Percentiles rank a stretch among this genome's conserved stretches.
These are phyloP conservation scores for Actenoides hombroni DNA, from an alignment of 2,113 vertebrate species.

Conservation along the genomic window DNA sequence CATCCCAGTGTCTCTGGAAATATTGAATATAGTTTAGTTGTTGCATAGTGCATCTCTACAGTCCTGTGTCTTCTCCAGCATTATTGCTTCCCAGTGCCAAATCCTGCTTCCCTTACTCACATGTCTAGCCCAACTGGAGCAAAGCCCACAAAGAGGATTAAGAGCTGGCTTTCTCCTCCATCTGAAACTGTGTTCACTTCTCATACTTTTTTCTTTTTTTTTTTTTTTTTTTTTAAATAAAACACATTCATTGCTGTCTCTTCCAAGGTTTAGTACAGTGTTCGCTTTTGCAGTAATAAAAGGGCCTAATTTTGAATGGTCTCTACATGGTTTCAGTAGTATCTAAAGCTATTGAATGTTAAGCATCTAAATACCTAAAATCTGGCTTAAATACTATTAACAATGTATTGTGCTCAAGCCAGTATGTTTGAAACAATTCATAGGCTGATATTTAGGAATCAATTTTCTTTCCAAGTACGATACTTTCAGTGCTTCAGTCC, in stretches of 20 bases:
- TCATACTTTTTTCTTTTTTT: too few species aligned
- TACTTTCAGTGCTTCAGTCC: background rate
- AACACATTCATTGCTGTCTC: background rate
- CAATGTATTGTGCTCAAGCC: background rate
- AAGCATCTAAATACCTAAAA: slow-evolving; percentile 6
- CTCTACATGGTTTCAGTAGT: background rate
- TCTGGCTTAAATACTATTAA: background rate
- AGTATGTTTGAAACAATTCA: background rate
- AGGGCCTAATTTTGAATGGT: background rate
- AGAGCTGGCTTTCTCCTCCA: background rate
- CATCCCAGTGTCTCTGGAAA: background rate
- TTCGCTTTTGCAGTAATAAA: background rate
- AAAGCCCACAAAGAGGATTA: slow-evolving; percentile 30
- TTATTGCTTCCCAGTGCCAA: slow-evolving; percentile 18
- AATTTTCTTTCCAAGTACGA: background rate
- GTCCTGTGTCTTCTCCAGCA: background rate
- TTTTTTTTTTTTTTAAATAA: too few species aligned
- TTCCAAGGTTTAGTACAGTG: background rate
- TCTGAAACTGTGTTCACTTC: background rate
- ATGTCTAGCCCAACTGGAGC: background rate
- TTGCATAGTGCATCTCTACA: background rate
- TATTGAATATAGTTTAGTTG: background rate
- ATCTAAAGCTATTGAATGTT: background rate
- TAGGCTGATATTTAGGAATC: background rate
- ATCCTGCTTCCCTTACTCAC: background rate